Percentiles rank a stretch among this genome's conserved stretches.
Conservation (phyloP, 2,113 vertebrate species). For the Prunella fulvescens region DNA sequence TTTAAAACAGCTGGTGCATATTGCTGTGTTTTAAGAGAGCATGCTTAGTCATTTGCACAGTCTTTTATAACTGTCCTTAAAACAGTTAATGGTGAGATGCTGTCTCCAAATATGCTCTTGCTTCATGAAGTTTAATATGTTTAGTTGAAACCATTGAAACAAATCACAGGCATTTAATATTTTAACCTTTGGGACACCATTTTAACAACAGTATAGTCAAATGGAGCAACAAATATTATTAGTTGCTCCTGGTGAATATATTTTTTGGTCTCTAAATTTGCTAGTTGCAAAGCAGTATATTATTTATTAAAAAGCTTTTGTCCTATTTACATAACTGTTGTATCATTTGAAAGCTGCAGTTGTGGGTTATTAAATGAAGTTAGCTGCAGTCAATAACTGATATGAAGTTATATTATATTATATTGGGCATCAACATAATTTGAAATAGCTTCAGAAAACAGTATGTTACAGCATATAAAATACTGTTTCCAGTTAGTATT, state of each 20-base stretch:
- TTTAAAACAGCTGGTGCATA: background rate
- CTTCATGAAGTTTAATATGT: background rate
- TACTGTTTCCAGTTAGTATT: background rate
- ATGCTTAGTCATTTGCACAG: background rate
- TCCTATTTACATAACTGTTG: background rate
- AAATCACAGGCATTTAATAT: background rate
- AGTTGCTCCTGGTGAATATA: background rate
- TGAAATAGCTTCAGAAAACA: background rate
- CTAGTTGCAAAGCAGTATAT: background rate
- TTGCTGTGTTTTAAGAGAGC: background rate
- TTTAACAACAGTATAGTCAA: background rate
- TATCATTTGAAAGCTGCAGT: background rate
- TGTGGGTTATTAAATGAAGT: background rate
- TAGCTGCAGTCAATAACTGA: background rate
- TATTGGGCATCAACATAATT: background rate
- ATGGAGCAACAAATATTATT: background rate
- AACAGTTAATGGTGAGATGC: background rate
- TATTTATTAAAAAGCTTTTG: background rate
- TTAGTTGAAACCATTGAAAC: background rate
- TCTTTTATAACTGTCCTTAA: background rate
- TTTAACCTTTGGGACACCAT: background rate
- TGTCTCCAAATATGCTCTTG: background rate
- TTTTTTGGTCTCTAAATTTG: background rate
- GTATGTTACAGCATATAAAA: background rate
- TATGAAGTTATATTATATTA: background rate